These are phyloP conservation scores for Erpornis zantholeuca DNA, from an alignment of 2,113 vertebrate genomes.

Conservation along the genomic window DNA sequence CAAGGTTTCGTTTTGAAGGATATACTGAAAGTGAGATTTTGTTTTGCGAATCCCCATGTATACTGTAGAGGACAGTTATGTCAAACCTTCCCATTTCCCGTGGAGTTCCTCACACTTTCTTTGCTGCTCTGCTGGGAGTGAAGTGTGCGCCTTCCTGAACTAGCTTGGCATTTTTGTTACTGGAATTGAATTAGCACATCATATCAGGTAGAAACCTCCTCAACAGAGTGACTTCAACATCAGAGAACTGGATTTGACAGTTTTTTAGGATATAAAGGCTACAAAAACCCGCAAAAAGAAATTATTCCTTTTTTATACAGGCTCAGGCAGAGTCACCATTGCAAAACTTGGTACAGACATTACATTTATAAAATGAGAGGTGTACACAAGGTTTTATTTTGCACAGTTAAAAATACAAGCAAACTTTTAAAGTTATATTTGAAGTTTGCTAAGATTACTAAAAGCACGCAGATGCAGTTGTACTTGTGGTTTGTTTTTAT, in stretches of 20 bases:
- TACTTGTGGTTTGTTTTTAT: slow-evolving; percentile 33
- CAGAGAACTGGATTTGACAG: not conserved
- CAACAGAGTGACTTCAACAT: not conserved
- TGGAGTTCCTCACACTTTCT: not conserved
- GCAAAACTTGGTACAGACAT: not conserved
- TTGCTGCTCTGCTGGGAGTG: rapidly evolving
- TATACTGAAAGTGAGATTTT: not conserved
- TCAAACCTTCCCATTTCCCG: not conserved
- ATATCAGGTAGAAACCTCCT: not conserved
- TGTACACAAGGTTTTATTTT: not conserved
- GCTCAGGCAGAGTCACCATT: not conserved
- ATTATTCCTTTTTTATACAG: not conserved
- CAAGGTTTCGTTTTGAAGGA: not conserved
- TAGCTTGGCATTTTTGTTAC: not conserved
- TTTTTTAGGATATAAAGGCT: not conserved
- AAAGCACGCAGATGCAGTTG: not conserved
- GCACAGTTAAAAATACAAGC: not conserved
- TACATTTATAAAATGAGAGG: not conserved
- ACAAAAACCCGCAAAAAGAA: not conserved
- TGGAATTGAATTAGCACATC: not conserved
- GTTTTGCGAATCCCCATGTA: not conserved
- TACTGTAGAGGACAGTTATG: not conserved
- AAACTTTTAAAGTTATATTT: not conserved
- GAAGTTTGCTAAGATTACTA: not conserved
- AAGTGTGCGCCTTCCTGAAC: not conserved